phyloP scores from a whole-genome alignment of 2,888 invertebrate genomes.

The Caenorhabditis uteleia region DNA sequence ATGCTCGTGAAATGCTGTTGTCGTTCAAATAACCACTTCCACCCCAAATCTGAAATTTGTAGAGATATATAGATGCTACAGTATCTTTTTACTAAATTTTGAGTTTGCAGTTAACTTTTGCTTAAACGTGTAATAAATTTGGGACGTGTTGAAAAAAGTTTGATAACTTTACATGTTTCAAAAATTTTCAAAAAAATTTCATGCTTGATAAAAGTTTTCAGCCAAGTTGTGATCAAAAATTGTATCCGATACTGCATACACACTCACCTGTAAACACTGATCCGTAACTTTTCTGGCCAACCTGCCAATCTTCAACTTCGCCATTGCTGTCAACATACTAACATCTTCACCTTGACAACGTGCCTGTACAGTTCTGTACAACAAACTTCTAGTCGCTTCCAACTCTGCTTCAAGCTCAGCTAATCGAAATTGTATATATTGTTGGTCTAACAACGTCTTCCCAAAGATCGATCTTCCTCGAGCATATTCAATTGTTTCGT shows the following conservation, averaged over 20 bases:
- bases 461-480: slow-evolving; percentile 68
- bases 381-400: slow-evolving; percentile 72
- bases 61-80: no score
- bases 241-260: neutral
- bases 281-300: slow-evolving; percentile 73
- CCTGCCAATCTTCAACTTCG: slow-evolving; percentile 74
- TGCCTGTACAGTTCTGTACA: slow-evolving; percentile 69
- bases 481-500: slow-evolving; percentile 73
- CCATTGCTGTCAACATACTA: slow-evolving; percentile 74
- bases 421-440: slow-evolving; percentile 73
- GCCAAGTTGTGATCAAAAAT: neutral
- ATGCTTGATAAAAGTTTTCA: neutral
- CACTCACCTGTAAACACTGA: slow-evolving; percentile 71
- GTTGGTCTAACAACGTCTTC: slow-evolving; percentile 60
- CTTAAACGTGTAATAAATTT: no score
- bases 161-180: no score
- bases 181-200: neutral
- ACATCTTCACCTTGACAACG: slow-evolving; percentile 72
- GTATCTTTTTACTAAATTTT: no score
- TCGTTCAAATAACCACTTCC: slow-evolving; percentile 75
- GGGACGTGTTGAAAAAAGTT: no score
- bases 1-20: slow-evolving; percentile 70
- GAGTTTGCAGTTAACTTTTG: no score
- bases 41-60: slow-evolving; percentile 75
- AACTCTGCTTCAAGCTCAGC: slow-evolving; percentile 74